Conservation (phyloP, 92 coral and sea anemone species). For the Virgularia gustaviana region DNA sequence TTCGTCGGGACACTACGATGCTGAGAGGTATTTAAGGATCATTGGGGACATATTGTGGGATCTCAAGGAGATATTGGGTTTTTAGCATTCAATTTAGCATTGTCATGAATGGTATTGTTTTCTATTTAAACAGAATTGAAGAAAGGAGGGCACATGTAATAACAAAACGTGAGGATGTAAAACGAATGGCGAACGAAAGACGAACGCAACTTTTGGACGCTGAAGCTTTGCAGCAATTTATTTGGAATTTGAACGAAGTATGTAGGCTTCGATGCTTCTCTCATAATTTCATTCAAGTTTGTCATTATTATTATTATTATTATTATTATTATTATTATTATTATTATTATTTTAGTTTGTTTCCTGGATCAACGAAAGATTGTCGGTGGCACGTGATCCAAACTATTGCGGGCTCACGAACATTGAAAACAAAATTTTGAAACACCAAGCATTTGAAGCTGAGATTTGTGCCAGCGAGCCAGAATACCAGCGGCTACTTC, state of each 20-base stretch:
- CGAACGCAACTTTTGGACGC: conserved; percentile 58
- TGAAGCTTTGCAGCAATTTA: conserved; percentile 72
- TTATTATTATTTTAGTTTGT: conserved; percentile 54
- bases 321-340: neutral
- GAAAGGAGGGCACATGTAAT: conserved; percentile 71
- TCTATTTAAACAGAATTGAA: conserved; percentile 55
- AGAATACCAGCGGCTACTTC: conserved; percentile 70
- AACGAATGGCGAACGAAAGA: conserved; percentile 60
- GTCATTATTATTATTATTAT: neutral
- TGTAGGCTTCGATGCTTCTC: too few relatives aligned
- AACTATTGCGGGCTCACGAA: conserved; percentile 80
- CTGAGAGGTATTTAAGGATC: too few relatives aligned
- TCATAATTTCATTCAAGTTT: neutral
- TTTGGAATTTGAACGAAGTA: conserved; percentile 85
- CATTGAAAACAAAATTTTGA: conserved; percentile 71
- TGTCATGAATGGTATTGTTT: neutral
- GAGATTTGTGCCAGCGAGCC: conserved; percentile 86
- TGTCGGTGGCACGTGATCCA: conserved; percentile 79
- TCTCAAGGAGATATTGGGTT: too few relatives aligned
- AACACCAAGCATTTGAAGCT: conserved; percentile 97
- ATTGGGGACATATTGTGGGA: too few relatives aligned
- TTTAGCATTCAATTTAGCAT: neutral
- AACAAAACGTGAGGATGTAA: conserved; percentile 68
- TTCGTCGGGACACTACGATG: too few relatives aligned
- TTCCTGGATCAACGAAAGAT: conserved; percentile 86